Evolutionary conservation across 2,113 vertebrate genomes (phyloP).

Genomic region (Cricetomys ansorgei): DNA sequence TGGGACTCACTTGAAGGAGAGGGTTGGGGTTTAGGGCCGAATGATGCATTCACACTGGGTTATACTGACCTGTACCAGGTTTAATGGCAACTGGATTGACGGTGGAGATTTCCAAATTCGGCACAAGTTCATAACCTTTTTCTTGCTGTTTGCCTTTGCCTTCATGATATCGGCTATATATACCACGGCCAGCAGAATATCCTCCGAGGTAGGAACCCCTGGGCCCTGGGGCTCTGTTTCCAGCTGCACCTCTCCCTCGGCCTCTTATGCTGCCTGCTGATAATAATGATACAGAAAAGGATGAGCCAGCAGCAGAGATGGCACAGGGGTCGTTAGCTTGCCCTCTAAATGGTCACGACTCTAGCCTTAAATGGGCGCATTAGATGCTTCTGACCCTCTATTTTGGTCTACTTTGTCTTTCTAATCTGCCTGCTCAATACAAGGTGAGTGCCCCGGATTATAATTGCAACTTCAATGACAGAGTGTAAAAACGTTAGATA

Average conservation of each 20-base stretch:
- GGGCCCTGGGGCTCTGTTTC: slow-evolving; percentile 96
- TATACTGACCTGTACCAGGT: slow-evolving; percentile 96
- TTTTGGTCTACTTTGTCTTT: background rate
- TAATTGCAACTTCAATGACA: background rate
- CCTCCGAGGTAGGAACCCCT: slow-evolving; percentile 98
- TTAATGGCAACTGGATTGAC: slow-evolving; percentile 97
- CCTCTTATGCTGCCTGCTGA: slow-evolving; percentile 99
- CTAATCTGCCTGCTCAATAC: background rate
- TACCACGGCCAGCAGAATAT: slow-evolving; percentile 98
- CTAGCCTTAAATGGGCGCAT: background rate
- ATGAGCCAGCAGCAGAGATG: slow-evolving; percentile 68
- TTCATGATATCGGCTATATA: slow-evolving; percentile 99
- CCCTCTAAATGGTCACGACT: background rate
- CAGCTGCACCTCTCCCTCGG: slow-evolving; percentile 95
- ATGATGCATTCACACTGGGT: background rate
- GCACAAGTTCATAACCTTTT: slow-evolving; percentile 96
- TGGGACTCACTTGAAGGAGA: background rate
- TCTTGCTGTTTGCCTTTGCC: slow-evolving; percentile 97
- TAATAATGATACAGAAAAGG: slow-evolving; percentile 88
- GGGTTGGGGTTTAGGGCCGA: background rate
- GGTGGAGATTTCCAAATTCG: slow-evolving; percentile 95
- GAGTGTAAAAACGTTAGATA: background rate
- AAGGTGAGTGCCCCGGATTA: background rate
- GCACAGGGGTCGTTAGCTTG: accelerated
- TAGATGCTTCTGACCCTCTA: background rate